phyloP scores from a whole-genome alignment of 1,140 invertebrate species.

The Bombus fervidus region DNA sequence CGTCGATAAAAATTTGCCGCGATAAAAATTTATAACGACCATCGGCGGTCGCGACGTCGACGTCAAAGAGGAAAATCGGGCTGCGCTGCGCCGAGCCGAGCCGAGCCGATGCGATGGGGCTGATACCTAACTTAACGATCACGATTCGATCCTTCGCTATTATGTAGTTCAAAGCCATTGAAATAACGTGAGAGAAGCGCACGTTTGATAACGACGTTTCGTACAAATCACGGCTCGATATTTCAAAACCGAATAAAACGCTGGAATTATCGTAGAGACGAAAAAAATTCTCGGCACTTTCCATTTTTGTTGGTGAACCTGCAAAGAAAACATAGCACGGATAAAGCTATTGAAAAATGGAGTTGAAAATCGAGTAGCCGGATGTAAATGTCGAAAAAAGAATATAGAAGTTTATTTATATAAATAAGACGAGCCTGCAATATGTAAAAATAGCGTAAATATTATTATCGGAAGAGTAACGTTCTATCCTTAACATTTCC shows the following conservation, averaged over 20 bases:
- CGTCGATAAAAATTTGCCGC: conserved; percentile 15
- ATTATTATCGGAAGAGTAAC: neutral
- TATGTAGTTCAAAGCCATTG: neutral
- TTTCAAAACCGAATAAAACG: neutral
- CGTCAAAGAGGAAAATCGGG: neutral
- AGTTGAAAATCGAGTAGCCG: neutral
- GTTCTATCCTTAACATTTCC: neutral
- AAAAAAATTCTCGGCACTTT: neutral
- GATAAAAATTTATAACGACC: neutral
- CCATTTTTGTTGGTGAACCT: neutral
- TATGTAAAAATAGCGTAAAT: neutral
- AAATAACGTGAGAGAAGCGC: neutral
- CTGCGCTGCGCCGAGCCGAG: neutral
- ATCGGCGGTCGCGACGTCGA: neutral
- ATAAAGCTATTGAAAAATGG: neutral
- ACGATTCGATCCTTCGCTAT: neutral
- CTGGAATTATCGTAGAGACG: neutral
- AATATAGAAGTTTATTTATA: neutral
- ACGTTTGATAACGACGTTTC: neutral
- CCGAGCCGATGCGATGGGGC: neutral
- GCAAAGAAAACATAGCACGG: neutral
- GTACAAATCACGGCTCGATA: neutral
- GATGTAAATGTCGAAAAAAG: neutral
- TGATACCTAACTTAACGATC: neutral
- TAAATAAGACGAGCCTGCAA: neutral